Evolutionary conservation across 2,888 invertebrate species (phyloP).

Genomic region (Dasysyrphus tricinctus): DNA sequence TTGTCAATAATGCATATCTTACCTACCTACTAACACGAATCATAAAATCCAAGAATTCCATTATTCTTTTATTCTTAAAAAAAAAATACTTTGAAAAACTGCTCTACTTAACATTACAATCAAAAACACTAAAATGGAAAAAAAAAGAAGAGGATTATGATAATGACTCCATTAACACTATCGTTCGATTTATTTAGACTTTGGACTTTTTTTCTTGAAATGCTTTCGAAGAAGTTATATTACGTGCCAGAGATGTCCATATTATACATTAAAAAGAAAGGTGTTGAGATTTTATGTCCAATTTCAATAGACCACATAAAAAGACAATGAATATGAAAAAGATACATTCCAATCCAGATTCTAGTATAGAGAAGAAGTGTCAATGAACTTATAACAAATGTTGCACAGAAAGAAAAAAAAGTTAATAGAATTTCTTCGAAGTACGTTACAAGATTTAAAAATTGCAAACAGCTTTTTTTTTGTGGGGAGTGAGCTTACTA

Average conservation of each 20-base stretch:
- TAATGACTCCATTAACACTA: slow-evolving; percentile 43
- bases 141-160: slow-evolving; percentile 48
- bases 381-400: slow-evolving; percentile 57
- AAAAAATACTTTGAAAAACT: not conserved
- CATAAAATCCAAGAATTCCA: slow-evolving; percentile 15
- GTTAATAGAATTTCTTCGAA: slow-evolving; percentile 69
- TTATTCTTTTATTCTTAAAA: not conserved
- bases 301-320: slow-evolving; percentile 24
- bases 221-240: slow-evolving; percentile 41
- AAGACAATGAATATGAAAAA: not conserved
- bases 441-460: slow-evolving; percentile 52
- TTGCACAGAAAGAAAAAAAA: not conserved
- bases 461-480: slow-evolving; percentile 57
- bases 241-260: slow-evolving; percentile 42
- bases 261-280: slow-evolving; percentile 37
- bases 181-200: not conserved
- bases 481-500: slow-evolving; percentile 29
- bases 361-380: slow-evolving; percentile 51
- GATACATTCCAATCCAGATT: slow-evolving; percentile 62
- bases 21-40: not conserved
- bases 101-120: slow-evolving; percentile 64
- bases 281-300: slow-evolving; percentile 24
- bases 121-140: slow-evolving; percentile 14
- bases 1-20: not conserved
- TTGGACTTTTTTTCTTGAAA: slow-evolving; percentile 4